These are phyloP conservation scores for Poecilobothrus nobilitatus DNA, from an alignment of 2,888 invertebrate genomes.

Conservation along the genomic window DNA sequence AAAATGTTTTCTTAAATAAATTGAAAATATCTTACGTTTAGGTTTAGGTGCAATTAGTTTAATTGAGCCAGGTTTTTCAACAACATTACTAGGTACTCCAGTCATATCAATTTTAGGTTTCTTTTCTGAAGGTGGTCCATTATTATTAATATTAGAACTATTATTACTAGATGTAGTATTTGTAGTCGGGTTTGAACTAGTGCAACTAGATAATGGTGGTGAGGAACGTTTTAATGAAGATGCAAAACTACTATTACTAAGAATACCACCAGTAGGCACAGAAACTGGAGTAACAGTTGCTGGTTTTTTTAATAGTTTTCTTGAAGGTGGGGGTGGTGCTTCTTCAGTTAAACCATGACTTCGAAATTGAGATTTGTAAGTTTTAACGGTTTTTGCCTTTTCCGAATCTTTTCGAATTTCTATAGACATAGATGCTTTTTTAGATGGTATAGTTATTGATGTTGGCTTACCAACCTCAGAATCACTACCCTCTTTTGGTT, in stretches of 20 bases:
- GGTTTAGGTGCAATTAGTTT: constrained; percentile 82
- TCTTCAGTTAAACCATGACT: constrained; percentile 86
- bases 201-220: constrained; percentile 30
- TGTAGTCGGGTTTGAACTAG: constrained; percentile 11
- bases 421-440: constrained; percentile 70
- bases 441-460: constrained; percentile 40
- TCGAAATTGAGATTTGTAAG: constrained; percentile 82
- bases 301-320: constrained; percentile 57
- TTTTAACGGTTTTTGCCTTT: constrained; percentile 84
- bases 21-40: constrained; percentile 70
- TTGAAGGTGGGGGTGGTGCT: constrained; percentile 74
- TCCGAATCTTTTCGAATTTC: constrained; percentile 66
- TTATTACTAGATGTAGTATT: constrained; percentile 17
- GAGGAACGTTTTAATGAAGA: constrained; percentile 30
- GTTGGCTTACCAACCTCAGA: constrained; percentile 30
- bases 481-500: constrained; percentile 47
- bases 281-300: constrained; percentile 26
- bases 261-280: not conserved
- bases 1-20: not conserved
- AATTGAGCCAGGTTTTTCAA: constrained; percentile 70
- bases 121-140: constrained; percentile 59
- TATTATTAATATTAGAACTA: constrained; percentile 21
- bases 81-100: constrained; percentile 40
- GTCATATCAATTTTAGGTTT: constrained; percentile 58
- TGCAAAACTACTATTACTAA: constrained; percentile 22